These are phyloP conservation scores for Pimephales promelas DNA, from an alignment of 2,113 vertebrate species.

Conservation along the genomic window DNA sequence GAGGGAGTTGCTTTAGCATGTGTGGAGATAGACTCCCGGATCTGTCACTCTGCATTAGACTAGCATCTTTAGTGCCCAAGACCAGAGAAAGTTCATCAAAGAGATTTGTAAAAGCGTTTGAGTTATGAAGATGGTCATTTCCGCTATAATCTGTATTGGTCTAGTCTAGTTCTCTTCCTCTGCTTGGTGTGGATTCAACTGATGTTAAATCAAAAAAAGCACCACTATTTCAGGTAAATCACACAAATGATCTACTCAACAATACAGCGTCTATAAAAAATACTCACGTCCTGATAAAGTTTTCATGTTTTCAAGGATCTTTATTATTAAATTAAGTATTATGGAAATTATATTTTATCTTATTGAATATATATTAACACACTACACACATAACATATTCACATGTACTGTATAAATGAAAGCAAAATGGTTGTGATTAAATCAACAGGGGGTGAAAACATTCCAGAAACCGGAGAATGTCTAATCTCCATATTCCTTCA, in stretches of 20 bases:
- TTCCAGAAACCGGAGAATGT: no score
- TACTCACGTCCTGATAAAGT: no score
- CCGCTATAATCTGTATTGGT: neutral
- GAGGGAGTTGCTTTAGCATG: slow-evolving; percentile 41
- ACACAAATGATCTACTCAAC: neutral
- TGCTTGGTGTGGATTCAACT: neutral
- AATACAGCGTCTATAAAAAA: no score
- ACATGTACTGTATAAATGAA: no score
- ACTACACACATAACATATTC: no score
- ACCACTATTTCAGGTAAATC: neutral
- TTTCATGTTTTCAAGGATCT: no score
- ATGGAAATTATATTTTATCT: no score
- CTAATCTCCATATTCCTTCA: no score
- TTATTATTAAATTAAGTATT: no score
- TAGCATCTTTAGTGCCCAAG: neutral
- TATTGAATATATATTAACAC: no score
- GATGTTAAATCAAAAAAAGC: neutral
- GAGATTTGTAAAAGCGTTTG: neutral
- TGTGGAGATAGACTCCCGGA: slow-evolving; percentile 32
- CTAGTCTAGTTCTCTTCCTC: neutral
- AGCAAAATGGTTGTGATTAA: no score
- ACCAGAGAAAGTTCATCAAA: slow-evolving; percentile 15
- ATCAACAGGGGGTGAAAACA: no score
- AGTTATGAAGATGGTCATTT: neutral
- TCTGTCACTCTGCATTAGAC: slow-evolving; percentile 52